Base-by-base conservation (phyloP, 1,140 invertebrate species). In the Drosophila punjabiensis region DNA sequence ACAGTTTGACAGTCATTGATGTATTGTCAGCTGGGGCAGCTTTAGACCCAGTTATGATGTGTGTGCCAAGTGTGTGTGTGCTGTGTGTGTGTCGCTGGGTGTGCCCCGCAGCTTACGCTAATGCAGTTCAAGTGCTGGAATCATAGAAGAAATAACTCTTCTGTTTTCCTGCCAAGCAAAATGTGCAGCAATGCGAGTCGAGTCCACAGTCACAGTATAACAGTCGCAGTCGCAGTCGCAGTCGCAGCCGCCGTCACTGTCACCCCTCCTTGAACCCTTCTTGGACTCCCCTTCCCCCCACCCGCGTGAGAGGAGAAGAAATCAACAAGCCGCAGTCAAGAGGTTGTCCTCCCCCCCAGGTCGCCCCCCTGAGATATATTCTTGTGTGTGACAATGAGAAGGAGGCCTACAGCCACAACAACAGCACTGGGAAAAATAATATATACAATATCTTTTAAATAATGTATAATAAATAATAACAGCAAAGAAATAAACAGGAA, bases 101-200 rank as follows among this genome's bases (percentile, higher is more conserved):
- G 52, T 47, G 68, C 66, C 56, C 16, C 7, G 52, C 77, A 84
- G 85, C 85, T 89, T 89, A 90, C 81, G 75, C 82, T 89, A 89
- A 89, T 89, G 85, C 85, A 90, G 86, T 79, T 89, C 86, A 89
- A 89, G 85, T 89, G 85, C 70, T 90, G 68, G 82, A 79, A 89
- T 89, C 84, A 88, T 89, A 84, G 73, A 84, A 89, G 85, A 87
- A 89, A 74, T 84, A 77, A 77, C 71, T 86, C 76, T 82, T 86
- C 59, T 83, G 65, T 69, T 70, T 48, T 63, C 4, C 39, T 55
- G n/a, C 56, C 59, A 43, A 60, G 68, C 59, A 69, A 83, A 83
- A 84, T 85, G 81, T 84, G 75, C 75, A 83, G 80, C 81, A 82
- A 70, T 66, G 81, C 81, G 78, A 76, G 71, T 60, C 70, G 67